Evolutionary conservation across 1,140 invertebrate species (phyloP).

Genomic region (Pseudomyrmex gracilis): DNA sequence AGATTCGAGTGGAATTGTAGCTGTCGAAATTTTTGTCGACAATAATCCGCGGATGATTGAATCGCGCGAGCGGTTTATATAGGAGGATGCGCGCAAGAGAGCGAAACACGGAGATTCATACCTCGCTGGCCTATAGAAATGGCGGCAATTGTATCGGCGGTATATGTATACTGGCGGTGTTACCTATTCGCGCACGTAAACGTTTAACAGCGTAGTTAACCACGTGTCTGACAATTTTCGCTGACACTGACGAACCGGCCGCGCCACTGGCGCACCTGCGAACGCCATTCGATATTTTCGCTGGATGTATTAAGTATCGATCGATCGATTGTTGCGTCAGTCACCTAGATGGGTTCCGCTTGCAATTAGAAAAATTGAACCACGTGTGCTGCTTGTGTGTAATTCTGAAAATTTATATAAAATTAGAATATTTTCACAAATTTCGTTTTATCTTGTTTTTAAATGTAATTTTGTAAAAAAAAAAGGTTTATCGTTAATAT

Average conservation of each 20-base stretch:
- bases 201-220: conserved; percentile 60
- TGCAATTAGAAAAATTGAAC: conserved; percentile 1
- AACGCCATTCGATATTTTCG: conserved; percentile 79
- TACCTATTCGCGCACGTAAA: conserved; percentile 37
- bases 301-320: conserved; percentile 65
- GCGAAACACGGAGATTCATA: conserved; percentile 44
- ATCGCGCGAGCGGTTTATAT: conserved; percentile 12
- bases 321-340: conserved; percentile 54
- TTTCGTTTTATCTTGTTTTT: too few species aligned
- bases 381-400: too few species aligned
- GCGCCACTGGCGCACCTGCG: conserved; percentile 78
- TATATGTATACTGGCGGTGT: conserved; percentile 2
- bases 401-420: too few species aligned
- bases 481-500: too few species aligned
- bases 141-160: conserved; percentile 24
- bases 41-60: conserved; percentile 40
- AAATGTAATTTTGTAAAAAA: too few species aligned
- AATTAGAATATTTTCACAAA: too few species aligned
- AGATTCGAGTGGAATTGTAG: background rate
- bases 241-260: conserved; percentile 80
- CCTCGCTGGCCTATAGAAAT: conserved; percentile 31
- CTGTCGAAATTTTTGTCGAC: conserved; percentile 11
- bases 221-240: conserved; percentile 77
- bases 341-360: conserved; percentile 7
- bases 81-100: conserved; percentile 14